These are phyloP conservation scores for Chelonia mydas DNA, from an alignment of 2,797 vertebrate genomes.

Conservation along the genomic window DNA sequence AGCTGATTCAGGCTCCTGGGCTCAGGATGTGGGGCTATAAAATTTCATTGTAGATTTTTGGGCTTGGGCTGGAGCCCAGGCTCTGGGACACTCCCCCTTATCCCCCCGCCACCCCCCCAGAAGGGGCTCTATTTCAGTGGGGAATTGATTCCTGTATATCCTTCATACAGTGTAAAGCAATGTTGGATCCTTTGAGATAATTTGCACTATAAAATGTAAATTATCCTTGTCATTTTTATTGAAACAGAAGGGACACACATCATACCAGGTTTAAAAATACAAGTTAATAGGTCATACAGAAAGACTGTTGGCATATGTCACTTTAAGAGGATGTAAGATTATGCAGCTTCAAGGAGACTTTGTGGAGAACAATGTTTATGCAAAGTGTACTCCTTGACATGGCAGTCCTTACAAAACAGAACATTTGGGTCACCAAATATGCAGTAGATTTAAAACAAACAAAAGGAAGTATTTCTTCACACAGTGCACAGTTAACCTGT, in stretches of 20 bases:
- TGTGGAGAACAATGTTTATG: neutral
- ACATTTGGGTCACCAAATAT: neutral
- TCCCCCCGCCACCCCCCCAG: neutral
- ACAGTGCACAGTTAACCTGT: too few species aligned
- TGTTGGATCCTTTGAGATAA: neutral
- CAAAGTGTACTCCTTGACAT: neutral
- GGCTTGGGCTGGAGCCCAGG: neutral
- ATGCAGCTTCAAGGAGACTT: neutral
- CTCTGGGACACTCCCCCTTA: too few species aligned
- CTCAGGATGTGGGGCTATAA: neutral
- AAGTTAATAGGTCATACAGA: neutral
- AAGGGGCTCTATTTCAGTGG: neutral
- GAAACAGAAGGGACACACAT: neutral
- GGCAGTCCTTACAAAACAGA: neutral
- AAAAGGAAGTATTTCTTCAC: too few species aligned
- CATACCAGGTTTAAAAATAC: neutral
- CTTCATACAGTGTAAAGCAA: neutral
- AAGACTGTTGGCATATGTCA: neutral
- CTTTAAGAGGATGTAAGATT: neutral
- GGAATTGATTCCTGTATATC: neutral
- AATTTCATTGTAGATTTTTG: neutral
- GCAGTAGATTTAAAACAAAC: too few species aligned
- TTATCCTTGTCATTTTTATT: neutral
- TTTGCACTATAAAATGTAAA: neutral
- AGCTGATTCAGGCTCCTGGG: neutral